A percentile compares a stretch with the other conserved stretches of the same genome.
phyloP scores from a whole-genome alignment of 2,113 vertebrate species.

The Tragelaphus imberbis region DNA sequence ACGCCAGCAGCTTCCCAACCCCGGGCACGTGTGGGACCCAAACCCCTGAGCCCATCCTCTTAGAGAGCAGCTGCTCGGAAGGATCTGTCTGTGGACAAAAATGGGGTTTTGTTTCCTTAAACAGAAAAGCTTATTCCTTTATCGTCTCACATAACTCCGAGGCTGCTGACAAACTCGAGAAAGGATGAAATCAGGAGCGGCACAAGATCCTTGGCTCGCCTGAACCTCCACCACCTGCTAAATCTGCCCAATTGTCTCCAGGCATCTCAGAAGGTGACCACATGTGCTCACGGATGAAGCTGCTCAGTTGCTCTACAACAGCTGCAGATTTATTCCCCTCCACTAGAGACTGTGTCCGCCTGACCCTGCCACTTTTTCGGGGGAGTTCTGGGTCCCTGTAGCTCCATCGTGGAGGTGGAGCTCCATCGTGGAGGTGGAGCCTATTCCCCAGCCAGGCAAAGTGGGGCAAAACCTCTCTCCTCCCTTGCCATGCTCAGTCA shows the following conservation, averaged over 20 bases:
- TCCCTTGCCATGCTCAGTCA: background rate
- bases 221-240: background rate
- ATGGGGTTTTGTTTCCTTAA: background rate
- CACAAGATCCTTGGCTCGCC: background rate
- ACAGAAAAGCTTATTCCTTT: constrained; percentile 18
- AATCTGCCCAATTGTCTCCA: background rate
- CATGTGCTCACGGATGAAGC: background rate
- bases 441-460: background rate
- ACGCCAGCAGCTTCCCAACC: background rate
- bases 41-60: background rate
- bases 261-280: background rate
- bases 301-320: background rate
- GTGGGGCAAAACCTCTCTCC: background rate
- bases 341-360: background rate
- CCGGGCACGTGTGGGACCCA: accelerated
- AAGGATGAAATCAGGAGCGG: background rate
- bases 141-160: background rate
- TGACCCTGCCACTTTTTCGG: background rate
- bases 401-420: too few species aligned
- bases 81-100: background rate
- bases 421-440: background rate
- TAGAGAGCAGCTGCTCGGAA: background rate
- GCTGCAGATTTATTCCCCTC: background rate
- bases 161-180: background rate
- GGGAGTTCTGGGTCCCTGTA: background rate